phyloP scores from a whole-genome alignment of 2,888 invertebrate species.

The Graphium colonna region DNA sequence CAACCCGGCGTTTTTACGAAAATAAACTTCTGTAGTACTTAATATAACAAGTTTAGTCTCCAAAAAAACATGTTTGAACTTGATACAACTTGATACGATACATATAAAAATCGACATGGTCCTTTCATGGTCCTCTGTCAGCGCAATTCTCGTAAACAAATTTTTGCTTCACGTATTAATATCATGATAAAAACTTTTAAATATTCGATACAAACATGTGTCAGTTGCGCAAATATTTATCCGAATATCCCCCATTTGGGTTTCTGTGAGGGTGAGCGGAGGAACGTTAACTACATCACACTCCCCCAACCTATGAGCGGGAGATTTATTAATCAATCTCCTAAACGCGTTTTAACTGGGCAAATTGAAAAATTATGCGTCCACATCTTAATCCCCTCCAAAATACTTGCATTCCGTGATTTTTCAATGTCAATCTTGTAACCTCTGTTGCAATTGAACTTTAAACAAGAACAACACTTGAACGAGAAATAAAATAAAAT shows the following conservation, averaged over 20 bases:
- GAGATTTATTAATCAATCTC: constrained; percentile 78
- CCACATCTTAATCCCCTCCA: constrained; percentile 47
- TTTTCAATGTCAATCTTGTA: constrained; percentile 11
- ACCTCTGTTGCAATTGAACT: not conserved
- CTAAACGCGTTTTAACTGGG: constrained; percentile 68
- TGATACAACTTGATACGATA: too few species aligned
- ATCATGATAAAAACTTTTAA: too few species aligned
- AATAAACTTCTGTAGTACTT: too few species aligned
- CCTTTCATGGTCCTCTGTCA: too few species aligned
- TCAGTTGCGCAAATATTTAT: constrained; percentile 21
- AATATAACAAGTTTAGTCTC: too few species aligned
- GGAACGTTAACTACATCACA: constrained; percentile 63
- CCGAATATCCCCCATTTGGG: constrained; percentile 20
- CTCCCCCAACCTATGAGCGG: constrained; percentile 47
- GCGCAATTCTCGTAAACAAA: too few species aligned
- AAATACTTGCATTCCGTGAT: constrained; percentile 19
- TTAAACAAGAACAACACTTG: constrained; percentile 2
- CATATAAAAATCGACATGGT: too few species aligned
- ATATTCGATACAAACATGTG: not conserved
- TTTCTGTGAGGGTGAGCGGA: constrained; percentile 35
- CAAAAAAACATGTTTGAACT: too few species aligned
- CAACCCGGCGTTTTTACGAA: too few species aligned
- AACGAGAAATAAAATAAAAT: constrained; percentile 1
- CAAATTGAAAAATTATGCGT: constrained; percentile 72
- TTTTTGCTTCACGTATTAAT: too few species aligned